Base-by-base conservation (phyloP, 2,797 vertebrate species). In the Clarias pachynema region DNA sequence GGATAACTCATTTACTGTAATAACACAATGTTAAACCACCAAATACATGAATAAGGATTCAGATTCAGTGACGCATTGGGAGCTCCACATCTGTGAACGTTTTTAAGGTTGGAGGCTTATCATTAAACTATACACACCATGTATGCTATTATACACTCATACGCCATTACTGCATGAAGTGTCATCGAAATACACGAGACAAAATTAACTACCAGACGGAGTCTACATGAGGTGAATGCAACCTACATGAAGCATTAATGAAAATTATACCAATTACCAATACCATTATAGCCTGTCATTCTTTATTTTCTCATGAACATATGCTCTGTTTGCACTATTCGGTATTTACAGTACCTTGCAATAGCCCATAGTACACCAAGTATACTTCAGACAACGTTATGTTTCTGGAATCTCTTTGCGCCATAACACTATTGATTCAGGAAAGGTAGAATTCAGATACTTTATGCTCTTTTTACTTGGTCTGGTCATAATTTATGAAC, bases 401-500 rank as follows among this genome's bases (percentile, higher is more conserved):
- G 24, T 44, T 44, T 40, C 34, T 72, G 37, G 22, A 44, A 5
- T 72, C 69, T 22, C 12, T 37, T n/a, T 57, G 75, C 20, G 9
- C 22, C 22, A 18, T 24, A 3, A 5, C 24, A 34, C 56, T 59
- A 24, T 24, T 34, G 56, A 78, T 37, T 78, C 74, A 24, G 37
- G 44, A 22, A 44, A 26, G 40, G 37, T n/a, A 78, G 18, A 29
- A 29, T 10, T 78, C 12, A 59, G 75, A 60, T 78, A 60, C 37
- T 78, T 78, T 59, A 24, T 60, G 18, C 20, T 6, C 20, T 22
- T 34, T 59, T 73, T 73, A 26, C 2, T 16, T 24, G 10, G 18
- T 22, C 31, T 78, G 75, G 20, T 31, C 31, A 78, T 37, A 60
- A 78, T 78, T 78, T 37, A 78, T 78, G 29, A 57, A 37, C 74